Evolutionary conservation across 1,140 invertebrate genomes (phyloP).

Genomic region (Acromyrmex heyeri): DNA sequence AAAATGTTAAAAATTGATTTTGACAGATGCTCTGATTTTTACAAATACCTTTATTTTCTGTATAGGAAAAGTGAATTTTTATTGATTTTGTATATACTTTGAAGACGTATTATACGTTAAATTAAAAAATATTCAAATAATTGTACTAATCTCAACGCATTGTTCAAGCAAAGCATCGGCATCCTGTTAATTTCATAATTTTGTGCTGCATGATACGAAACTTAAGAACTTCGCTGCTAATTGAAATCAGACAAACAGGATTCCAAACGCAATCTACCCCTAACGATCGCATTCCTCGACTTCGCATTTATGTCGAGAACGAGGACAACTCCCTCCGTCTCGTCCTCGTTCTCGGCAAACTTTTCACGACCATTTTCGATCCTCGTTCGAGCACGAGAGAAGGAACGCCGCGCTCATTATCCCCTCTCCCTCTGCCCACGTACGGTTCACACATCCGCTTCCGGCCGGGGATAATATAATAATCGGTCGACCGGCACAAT

Average conservation of each 20-base stretch:
- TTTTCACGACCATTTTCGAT: slow-evolving; percentile 69
- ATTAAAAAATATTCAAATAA: background rate
- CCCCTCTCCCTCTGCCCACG: slow-evolving; percentile 72
- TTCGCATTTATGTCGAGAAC: slow-evolving; percentile 51
- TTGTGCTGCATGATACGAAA: background rate
- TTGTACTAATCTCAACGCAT: background rate
- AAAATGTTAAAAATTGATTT: slow-evolving; percentile 13
- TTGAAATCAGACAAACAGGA: slow-evolving; percentile 58
- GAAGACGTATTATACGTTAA: background rate
- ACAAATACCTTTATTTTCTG: background rate
- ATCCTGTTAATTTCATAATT: slow-evolving; percentile 9
- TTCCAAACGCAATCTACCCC: slow-evolving; percentile 55
- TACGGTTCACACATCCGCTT: slow-evolving; percentile 86
- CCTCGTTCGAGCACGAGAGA: slow-evolving; percentile 68
- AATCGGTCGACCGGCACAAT: slow-evolving; percentile 83
- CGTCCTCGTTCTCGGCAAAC: slow-evolving; percentile 20
- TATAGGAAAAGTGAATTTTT: background rate
- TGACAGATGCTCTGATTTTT: background rate
- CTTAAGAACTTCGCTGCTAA: slow-evolving; percentile 54
- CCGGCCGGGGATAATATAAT: slow-evolving; percentile 83
- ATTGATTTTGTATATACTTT: too few species aligned
- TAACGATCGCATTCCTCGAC: slow-evolving; percentile 59
- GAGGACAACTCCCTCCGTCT: slow-evolving; percentile 35
- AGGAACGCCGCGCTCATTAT: slow-evolving; percentile 80
- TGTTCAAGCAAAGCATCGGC: slow-evolving; percentile 11